phyloP scores from a whole-genome alignment of 2,888 invertebrate genomes.

The Smittia sp. region DNA sequence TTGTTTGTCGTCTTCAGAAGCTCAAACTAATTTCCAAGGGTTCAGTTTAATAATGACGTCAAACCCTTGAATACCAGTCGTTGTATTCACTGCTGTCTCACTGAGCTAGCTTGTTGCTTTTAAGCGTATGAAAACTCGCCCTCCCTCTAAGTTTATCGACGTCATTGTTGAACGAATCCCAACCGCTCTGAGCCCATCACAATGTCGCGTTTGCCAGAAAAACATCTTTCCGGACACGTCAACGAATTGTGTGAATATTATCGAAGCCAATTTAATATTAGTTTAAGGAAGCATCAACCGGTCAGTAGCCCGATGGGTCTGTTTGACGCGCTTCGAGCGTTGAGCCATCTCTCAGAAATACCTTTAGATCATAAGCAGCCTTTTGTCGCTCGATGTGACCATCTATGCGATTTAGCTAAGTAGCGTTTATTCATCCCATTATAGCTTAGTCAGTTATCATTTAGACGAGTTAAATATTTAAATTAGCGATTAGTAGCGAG shows the following conservation, averaged over 20 bases:
- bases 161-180: too few species aligned
- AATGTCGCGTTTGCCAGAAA: not conserved
- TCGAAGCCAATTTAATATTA: constrained; percentile 3
- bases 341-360: not conserved
- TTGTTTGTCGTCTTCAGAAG: too few species aligned
- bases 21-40: too few species aligned
- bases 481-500: constrained; percentile 14
- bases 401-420: not conserved
- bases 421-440: constrained; percentile 17
- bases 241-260: not conserved
- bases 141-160: too few species aligned
- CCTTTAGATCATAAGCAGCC: not conserved
- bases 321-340: not conserved
- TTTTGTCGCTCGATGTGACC: not conserved
- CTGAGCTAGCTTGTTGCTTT: too few species aligned
- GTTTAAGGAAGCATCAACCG: constrained; percentile 14
- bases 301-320: constrained; percentile 14
- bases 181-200: not conserved
- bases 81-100: too few species aligned
- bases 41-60: too few species aligned
- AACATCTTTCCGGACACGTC: not conserved
- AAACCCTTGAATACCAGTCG: too few species aligned
- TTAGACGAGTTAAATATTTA: constrained; percentile 22
- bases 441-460: constrained; percentile 27
- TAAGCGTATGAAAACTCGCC: too few species aligned